phyloP scores from a whole-genome alignment of 2,888 invertebrate genomes.

The Ophioninae sp. region DNA sequence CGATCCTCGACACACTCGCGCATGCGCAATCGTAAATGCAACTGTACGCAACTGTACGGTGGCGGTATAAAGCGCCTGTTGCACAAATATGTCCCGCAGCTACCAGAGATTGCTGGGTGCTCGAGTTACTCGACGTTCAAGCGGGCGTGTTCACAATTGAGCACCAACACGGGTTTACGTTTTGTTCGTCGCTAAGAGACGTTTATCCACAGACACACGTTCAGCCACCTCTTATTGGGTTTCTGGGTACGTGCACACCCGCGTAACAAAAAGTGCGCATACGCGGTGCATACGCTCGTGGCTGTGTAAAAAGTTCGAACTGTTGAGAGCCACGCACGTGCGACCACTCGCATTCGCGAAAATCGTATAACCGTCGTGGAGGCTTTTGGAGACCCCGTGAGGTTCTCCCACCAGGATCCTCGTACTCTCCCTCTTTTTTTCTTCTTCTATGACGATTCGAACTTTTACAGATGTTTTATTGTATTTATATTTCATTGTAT shows the following conservation, averaged over 20 bases:
- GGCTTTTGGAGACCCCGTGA: background rate
- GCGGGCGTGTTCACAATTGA: slow-evolving; percentile 69
- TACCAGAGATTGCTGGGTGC: slow-evolving; percentile 69
- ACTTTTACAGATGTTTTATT: no score
- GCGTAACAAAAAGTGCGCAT: background rate
- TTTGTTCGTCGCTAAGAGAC: slow-evolving; percentile 18
- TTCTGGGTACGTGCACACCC: background rate
- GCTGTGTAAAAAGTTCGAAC: background rate
- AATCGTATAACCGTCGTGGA: slow-evolving; percentile 58
- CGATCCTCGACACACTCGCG: background rate
- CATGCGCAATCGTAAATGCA: background rate
- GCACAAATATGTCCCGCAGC: slow-evolving; percentile 74
- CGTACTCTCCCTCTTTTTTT: slow-evolving; percentile 1
- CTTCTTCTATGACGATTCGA: background rate
- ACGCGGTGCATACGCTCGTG: background rate
- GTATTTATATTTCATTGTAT: no score
- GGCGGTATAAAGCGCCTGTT: slow-evolving; percentile 74
- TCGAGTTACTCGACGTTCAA: slow-evolving; percentile 72
- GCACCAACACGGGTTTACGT: slow-evolving; percentile 41
- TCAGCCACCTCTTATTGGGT: background rate
- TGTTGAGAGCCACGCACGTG: slow-evolving; percentile 46
- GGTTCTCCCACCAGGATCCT: slow-evolving; percentile 40
- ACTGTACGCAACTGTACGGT: slow-evolving; percentile 17
- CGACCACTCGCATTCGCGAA: slow-evolving; percentile 61
- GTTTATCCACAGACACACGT: slow-evolving; percentile 22